Percentiles rank a stretch among this genome's conserved stretches.
Evolutionary conservation across 2,113 vertebrate species (phyloP).

Genomic region (Vombatus ursinus): DNA sequence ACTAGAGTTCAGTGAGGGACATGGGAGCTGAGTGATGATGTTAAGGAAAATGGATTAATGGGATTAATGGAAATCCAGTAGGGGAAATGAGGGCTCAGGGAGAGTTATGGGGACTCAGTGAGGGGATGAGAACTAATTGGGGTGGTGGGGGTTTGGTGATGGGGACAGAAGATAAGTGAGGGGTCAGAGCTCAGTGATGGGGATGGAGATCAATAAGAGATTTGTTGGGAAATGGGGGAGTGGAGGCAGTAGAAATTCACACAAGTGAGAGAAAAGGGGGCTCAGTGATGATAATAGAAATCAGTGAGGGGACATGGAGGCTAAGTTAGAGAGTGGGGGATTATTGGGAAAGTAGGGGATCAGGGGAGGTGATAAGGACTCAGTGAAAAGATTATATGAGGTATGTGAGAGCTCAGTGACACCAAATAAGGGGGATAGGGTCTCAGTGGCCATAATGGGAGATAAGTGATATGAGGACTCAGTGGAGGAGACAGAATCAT

Average conservation of each 20-base stretch:
- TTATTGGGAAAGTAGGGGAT: neutral
- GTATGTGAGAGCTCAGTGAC: neutral
- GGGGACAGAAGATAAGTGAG: neutral
- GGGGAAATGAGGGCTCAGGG: neutral
- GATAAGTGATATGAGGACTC: neutral
- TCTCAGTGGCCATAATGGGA: neutral
- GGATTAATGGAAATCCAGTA: neutral
- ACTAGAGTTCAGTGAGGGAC: neutral
- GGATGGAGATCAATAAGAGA: neutral
- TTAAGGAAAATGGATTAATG: neutral
- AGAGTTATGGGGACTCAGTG: neutral
- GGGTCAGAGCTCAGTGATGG: neutral
- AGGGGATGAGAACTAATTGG: neutral
- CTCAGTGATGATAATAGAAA: neutral
- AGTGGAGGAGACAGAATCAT: neutral
- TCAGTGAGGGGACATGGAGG: neutral
- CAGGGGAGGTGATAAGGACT: neutral
- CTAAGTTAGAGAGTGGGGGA: neutral
- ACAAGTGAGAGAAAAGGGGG: neutral
- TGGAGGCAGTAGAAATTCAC: neutral
- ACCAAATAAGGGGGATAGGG: neutral
- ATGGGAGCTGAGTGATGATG: neutral
- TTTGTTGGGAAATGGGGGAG: neutral
- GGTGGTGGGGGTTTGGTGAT: neutral
- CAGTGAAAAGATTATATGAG: neutral